Percentiles rank a stretch among this genome's conserved stretches.
Conservation (phyloP, 2,113 vertebrate genomes). For the Rhea americana region DNA sequence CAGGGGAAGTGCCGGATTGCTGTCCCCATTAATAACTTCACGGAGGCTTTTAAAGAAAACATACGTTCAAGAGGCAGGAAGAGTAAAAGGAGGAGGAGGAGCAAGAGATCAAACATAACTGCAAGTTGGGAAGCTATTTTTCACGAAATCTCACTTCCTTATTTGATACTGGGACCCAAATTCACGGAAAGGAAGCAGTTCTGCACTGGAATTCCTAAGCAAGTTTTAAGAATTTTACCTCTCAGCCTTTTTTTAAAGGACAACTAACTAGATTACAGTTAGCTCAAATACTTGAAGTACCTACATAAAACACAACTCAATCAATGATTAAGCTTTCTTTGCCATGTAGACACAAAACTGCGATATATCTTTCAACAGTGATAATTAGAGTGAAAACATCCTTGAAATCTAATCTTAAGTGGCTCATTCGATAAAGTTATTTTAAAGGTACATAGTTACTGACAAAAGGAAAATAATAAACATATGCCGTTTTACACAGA, state of each 20-base stretch:
- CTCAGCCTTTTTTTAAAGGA: neutral
- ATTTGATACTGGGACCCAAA: neutral
- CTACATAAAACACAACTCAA: neutral
- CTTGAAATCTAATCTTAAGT: neutral
- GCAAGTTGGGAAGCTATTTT: neutral
- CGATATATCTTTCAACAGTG: neutral
- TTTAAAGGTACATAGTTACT: neutral
- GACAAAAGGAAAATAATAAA: neutral
- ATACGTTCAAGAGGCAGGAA: neutral
- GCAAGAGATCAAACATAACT: neutral
- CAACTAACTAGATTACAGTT: neutral
- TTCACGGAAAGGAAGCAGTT: neutral
- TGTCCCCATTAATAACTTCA: neutral
- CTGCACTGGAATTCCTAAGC: neutral
- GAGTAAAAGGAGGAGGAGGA: neutral
- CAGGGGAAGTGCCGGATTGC: neutral
- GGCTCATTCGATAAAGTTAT: neutral
- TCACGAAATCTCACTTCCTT: neutral
- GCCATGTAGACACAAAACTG: slow-evolving; percentile 3
- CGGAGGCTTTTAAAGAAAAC: neutral
- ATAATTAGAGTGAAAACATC: slow-evolving; percentile 49
- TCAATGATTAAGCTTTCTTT: slow-evolving; percentile 6
- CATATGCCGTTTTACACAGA: neutral
- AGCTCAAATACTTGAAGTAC: neutral
- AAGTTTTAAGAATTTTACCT: neutral